Percentiles rank a stretch among this genome's conserved stretches.
Conservation (phyloP, 2,113 vertebrate species). For the Hyla sarda region DNA sequence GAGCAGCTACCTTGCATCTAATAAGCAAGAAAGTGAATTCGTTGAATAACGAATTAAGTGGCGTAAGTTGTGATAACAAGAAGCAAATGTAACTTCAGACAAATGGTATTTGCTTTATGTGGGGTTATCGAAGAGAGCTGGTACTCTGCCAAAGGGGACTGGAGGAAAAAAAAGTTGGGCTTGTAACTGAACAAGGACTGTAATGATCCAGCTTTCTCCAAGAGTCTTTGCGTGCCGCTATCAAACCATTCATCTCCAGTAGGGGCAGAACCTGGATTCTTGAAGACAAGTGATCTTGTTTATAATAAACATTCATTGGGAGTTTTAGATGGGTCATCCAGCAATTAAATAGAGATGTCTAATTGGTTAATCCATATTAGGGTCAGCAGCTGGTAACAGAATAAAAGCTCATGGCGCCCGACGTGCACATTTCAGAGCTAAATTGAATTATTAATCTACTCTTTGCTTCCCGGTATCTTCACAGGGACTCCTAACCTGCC, state of each 20-base stretch:
- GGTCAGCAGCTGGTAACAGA: conserved; percentile 90
- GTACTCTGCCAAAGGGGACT: conserved; percentile 72
- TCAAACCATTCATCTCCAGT: conserved; percentile 70
- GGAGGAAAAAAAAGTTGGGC: conserved; percentile 69
- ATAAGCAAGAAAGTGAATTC: conserved; percentile 85
- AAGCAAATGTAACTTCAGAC: conserved; percentile 84
- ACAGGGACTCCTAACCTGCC: conserved; percentile 95
- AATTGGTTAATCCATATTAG: conserved; percentile 92
- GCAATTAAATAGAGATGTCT: conserved; percentile 94
- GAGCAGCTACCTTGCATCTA: conserved; percentile 81
- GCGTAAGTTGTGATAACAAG: conserved; percentile 83
- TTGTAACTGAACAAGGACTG: conserved; percentile 74
- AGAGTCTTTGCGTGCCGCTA: conserved; percentile 73
- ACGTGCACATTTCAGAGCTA: conserved; percentile 83
- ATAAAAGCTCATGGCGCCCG: conserved; percentile 75
- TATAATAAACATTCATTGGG: conserved; percentile 79
- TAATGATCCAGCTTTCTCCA: conserved; percentile 74
- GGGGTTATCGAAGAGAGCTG: conserved; percentile 78
- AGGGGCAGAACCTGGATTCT: conserved; percentile 70
- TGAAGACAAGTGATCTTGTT: conserved; percentile 70
- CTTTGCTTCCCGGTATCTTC: conserved; percentile 91
- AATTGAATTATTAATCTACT: conserved; percentile 99
- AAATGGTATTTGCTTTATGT: conserved; percentile 81
- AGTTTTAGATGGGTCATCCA: conserved; percentile 78
- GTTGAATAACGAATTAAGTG: conserved; percentile 84